Evolutionary conservation across 1,140 invertebrate genomes (phyloP).

Genomic region (Mycetomoellerius zeteki): DNA sequence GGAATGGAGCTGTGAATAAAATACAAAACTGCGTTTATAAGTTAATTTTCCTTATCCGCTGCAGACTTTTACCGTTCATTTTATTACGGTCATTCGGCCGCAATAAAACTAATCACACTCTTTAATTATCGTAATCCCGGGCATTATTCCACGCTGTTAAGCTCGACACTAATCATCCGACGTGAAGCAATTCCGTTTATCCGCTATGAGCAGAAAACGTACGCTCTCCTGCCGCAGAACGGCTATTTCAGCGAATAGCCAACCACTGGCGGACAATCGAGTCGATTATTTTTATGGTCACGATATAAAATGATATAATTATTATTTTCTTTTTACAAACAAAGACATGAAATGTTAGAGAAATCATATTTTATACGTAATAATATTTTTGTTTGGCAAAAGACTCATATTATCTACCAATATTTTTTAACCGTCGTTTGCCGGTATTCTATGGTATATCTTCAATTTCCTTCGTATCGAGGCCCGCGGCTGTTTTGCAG

Average conservation of each 20-base stretch:
- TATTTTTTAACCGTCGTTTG: constrained; percentile 17
- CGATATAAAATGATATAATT: constrained; percentile 3
- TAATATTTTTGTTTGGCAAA: constrained; percentile 21
- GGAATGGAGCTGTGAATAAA: background rate
- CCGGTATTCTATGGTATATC: background rate
- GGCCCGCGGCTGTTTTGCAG: constrained; percentile 68
- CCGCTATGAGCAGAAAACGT: constrained; percentile 64
- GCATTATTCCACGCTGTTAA: constrained; percentile 67
- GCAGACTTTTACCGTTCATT: constrained; percentile 46
- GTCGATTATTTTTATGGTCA: background rate
- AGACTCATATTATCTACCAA: constrained; percentile 2
- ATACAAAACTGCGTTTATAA: constrained; percentile 43
- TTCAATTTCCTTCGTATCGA: constrained; percentile 60
- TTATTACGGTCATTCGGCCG: constrained; percentile 41
- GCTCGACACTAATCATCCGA: constrained; percentile 71
- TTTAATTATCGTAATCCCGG: constrained; percentile 62
- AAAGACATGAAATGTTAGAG: background rate
- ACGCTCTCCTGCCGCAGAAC: constrained; percentile 42
- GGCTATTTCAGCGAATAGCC: background rate
- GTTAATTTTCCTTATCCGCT: constrained; percentile 28
- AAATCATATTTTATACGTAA: background rate
- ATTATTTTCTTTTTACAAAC: constrained; percentile 15
- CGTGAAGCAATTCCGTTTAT: constrained; percentile 61
- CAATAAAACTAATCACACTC: constrained; percentile 60
- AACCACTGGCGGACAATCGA: background rate